phyloP scores from a whole-genome alignment of 1,140 invertebrate species.

The Cyrtorhinus lividipennis region DNA sequence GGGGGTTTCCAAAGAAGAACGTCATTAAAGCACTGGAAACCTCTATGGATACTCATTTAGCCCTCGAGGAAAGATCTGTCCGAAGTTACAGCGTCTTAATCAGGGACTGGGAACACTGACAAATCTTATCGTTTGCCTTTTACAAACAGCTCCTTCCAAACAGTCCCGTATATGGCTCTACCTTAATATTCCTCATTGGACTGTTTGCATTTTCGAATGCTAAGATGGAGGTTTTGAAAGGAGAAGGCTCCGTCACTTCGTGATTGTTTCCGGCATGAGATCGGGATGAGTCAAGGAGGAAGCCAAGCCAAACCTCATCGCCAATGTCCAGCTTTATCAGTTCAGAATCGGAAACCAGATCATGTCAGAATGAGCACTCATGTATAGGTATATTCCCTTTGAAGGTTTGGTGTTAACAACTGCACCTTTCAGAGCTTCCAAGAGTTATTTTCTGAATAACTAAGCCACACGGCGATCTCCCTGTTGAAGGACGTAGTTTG shows the following conservation, averaged over 20 bases:
- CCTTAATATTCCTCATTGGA: background rate
- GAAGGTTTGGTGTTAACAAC: too few relatives aligned
- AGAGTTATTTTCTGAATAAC: too few relatives aligned
- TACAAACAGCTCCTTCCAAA: background rate
- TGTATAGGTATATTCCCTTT: too few relatives aligned
- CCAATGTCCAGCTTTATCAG: too few relatives aligned
- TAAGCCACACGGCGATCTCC: too few relatives aligned
- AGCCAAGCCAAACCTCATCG: too few relatives aligned
- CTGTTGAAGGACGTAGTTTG: too few relatives aligned
- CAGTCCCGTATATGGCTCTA: background rate
- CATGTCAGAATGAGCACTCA: too few relatives aligned
- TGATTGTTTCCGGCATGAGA: background rate
- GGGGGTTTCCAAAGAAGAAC: background rate
- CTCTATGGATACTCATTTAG: background rate
- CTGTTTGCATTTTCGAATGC: background rate
- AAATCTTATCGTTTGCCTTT: background rate
- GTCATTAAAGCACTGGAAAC: background rate
- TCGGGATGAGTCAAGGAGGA: too few relatives aligned
- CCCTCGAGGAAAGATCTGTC: background rate
- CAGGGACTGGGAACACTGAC: background rate
- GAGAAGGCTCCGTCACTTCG: background rate
- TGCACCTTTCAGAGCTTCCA: too few relatives aligned
- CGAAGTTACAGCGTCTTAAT: background rate
- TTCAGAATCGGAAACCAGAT: too few relatives aligned
- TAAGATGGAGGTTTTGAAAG: background rate